Evolutionary conservation across 2,888 invertebrate genomes (phyloP).

Genomic region (Choreutis nemorana): DNA sequence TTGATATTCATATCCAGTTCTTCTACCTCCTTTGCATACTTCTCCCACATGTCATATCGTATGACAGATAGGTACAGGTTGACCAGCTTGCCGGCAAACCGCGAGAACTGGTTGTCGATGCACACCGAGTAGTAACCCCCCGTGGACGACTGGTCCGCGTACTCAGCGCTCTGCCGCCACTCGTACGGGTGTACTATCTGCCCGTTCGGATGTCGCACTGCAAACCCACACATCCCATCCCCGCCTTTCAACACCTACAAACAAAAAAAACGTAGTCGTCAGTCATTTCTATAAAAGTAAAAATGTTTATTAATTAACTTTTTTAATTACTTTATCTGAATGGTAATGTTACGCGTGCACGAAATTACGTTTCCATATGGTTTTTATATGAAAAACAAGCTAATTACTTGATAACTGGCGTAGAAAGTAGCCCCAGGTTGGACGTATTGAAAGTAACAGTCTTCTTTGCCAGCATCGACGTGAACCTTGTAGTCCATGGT

Average conservation of each 20-base stretch:
- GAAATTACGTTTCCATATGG: neutral
- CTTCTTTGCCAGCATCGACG: slow-evolving; percentile 91
- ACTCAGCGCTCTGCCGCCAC: slow-evolving; percentile 89
- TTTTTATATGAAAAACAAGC: slow-evolving; percentile 1
- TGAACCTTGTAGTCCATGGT: slow-evolving; percentile 97
- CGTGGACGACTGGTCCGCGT: slow-evolving; percentile 80
- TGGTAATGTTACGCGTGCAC: too few species aligned
- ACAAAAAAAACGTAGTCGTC: slow-evolving; percentile 11
- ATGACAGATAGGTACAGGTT: slow-evolving; percentile 92
- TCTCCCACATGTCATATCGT: slow-evolving; percentile 92
- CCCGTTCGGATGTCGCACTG: slow-evolving; percentile 85
- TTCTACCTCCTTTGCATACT: slow-evolving; percentile 88
- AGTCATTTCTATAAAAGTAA: neutral
- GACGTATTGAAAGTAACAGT: slow-evolving; percentile 95
- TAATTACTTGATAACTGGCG: slow-evolving; percentile 88
- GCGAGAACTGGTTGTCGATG: slow-evolving; percentile 92
- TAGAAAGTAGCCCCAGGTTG: slow-evolving; percentile 92
- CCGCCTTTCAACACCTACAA: slow-evolving; percentile 88
- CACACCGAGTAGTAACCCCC: slow-evolving; percentile 92
- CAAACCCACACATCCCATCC: slow-evolving; percentile 93
- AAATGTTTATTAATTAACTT: neutral
- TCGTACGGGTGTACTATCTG: slow-evolving; percentile 88
- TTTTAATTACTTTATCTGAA: too few species aligned
- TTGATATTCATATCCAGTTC: slow-evolving; percentile 86
- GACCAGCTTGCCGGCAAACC: slow-evolving; percentile 88